Evolutionary conservation across 2,797 vertebrate species (phyloP), one percentile per base, ranked within the genome.

Genomic region (Bovichtus diacanthus): DNA sequence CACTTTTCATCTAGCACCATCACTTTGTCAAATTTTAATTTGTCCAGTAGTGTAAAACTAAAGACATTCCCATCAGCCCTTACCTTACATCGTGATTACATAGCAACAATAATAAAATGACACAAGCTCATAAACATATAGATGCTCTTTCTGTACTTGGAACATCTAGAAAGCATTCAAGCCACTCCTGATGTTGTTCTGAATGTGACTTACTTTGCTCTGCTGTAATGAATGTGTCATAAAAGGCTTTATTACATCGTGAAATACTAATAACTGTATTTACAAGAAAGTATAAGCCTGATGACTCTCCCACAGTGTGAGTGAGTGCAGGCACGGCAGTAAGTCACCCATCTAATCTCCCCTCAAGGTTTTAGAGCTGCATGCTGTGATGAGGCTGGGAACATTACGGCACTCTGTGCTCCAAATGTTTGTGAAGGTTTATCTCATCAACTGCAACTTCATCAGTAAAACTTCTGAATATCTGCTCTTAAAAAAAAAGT

Each of bases 261-360:
- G 39, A 76, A 56, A 68, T 55, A 27, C 18, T 34, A 39, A 68
- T 53, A 23, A 27, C 54, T 19, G 38, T 19, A 21, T 43, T 36
- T 53, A 46, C 4, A 19, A 47, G 29, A 72, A 15, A 9, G 34
- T 41, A 7, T 23, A 25, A 64, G 34, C 18, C 59, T 43, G 70
- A 47, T 59, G 54, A 63, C 43, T 38, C 56, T 61, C 49, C 44
- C 29, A n/a, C 36, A 62, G 50, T 53, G 67, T 46, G 43, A 49
- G 53, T 12, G 60, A 56, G 47, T 46, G 62, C 56, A 44, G 38
- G 2, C 25, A 34, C 38, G 46, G 27, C 71, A 58, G 50, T 29
- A 59, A 72, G 49, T 70, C 66, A 56, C 61, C 25, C 50, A 34
- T 61, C 18, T 66, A 51, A 70, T 73, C 64, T 64, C 21, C 18